Percentiles rank a stretch among this genome's conserved stretches.
phyloP scores from a whole-genome alignment of 2,113 vertebrate species.

The Vulpes vulpes region DNA sequence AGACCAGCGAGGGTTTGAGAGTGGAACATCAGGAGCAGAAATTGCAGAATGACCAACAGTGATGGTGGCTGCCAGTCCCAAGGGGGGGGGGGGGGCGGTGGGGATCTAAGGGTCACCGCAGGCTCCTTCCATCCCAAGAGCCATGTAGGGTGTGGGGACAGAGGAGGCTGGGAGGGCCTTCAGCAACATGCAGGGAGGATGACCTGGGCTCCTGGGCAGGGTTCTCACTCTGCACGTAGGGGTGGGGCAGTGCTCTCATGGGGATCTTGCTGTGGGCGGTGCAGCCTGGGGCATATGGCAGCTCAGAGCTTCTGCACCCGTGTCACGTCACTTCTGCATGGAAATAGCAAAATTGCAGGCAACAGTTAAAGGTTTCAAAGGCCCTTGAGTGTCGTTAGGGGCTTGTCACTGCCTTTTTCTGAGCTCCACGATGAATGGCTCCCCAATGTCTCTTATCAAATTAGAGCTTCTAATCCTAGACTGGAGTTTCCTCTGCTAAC shows the following conservation, averaged over 20 bases:
- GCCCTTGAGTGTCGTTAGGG: constrained; percentile 55
- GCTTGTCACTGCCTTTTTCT: constrained; percentile 60
- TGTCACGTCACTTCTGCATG: background rate
- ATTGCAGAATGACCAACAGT: background rate
- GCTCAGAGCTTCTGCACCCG: background rate
- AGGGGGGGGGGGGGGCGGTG: no score
- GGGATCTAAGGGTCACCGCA: fast-evolving
- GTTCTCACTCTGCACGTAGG: no score
- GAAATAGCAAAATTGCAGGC: constrained; percentile 66
- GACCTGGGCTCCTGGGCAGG: background rate
- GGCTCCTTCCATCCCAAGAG: background rate
- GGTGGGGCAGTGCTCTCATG: fast-evolving
- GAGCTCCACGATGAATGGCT: constrained; percentile 61
- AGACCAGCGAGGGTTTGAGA: background rate
- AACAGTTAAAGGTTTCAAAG: constrained; percentile 70
- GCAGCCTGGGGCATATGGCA: background rate
- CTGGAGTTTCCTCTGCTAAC: constrained; percentile 60
- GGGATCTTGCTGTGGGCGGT: background rate
- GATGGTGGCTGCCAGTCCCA: no score
- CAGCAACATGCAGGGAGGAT: background rate
- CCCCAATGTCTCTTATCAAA: constrained; percentile 73
- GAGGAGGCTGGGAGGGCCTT: background rate
- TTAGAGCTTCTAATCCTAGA: constrained; percentile 70
- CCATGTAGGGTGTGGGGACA: background rate
- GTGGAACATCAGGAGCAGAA: background rate